phyloP scores from a whole-genome alignment of 2,888 invertebrate genomes.

The Drosophila mercatorum region DNA sequence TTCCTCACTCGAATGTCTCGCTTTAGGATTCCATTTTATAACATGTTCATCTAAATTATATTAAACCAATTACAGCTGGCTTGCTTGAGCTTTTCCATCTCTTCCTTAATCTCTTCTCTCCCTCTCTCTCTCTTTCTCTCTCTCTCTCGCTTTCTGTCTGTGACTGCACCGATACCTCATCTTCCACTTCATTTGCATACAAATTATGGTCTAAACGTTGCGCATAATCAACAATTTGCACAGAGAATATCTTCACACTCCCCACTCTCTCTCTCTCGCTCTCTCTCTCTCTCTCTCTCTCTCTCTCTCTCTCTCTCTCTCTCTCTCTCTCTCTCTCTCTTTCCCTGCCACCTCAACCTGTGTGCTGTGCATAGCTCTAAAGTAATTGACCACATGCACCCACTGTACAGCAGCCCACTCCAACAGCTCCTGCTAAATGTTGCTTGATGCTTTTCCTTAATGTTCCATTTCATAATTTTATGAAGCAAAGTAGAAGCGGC shows the following conservation, averaged over 20 bases:
- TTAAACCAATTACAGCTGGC: background rate
- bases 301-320: background rate
- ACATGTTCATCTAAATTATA: background rate
- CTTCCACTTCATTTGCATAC: slow-evolving; percentile 61
- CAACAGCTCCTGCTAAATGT: slow-evolving; percentile 48
- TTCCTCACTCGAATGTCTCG: background rate
- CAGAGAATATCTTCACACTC: slow-evolving; percentile 4
- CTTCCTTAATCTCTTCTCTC: background rate
- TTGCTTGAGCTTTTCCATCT: background rate
- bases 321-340: no score
- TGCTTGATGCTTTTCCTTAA: slow-evolving; percentile 70
- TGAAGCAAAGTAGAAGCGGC: slow-evolving; percentile 42
- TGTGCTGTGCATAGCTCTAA: slow-evolving; percentile 18
- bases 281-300: no score
- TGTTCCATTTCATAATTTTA: slow-evolving; percentile 68
- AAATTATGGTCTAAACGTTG: slow-evolving; percentile 58
- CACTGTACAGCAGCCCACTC: slow-evolving; percentile 7
- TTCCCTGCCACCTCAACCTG: background rate
- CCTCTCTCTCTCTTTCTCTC: background rate
- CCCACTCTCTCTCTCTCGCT: background rate
- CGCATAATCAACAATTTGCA: slow-evolving; percentile 57
- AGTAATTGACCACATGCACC: slow-evolving; percentile 62
- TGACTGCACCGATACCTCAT: slow-evolving; percentile 33
- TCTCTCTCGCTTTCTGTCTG: no score
- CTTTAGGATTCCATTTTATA: background rate